These are phyloP conservation scores for Mythimna loreyi DNA, from an alignment of 2,888 invertebrate species.

Conservation along the genomic window DNA sequence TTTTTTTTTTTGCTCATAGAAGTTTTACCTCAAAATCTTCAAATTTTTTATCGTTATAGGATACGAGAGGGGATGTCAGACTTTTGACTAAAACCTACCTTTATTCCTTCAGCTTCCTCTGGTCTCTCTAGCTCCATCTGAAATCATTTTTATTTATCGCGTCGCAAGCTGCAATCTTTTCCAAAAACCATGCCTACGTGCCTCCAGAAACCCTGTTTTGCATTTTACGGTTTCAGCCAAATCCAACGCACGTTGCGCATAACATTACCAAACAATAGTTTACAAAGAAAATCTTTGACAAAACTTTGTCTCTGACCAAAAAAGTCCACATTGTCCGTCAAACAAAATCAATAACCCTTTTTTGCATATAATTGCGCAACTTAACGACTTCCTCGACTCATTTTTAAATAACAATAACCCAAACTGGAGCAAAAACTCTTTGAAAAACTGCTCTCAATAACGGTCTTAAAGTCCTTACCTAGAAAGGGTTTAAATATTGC, in stretches of 20 bases:
- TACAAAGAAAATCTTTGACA: constrained; percentile 70
- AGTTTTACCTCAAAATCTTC: too few relatives aligned
- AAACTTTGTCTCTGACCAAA: constrained; percentile 63
- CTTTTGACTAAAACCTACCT: too few relatives aligned
- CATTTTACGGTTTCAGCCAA: constrained; percentile 70
- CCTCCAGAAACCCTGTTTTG: constrained; percentile 54
- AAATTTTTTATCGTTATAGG: too few relatives aligned
- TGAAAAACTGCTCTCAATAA: constrained; percentile 73
- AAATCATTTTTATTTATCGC: background rate
- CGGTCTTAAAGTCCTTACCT: constrained; percentile 77
- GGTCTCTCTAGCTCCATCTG: background rate
- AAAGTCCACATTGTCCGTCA: constrained; percentile 71
- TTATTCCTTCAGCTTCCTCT: too few relatives aligned
- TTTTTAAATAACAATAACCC: constrained; percentile 75
- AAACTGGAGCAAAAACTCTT: constrained; percentile 87
- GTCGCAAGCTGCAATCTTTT: constrained; percentile 21
- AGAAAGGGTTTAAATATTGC: constrained; percentile 90
- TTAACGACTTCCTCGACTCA: constrained; percentile 80
- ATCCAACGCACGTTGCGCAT: constrained; percentile 69
- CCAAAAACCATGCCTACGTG: constrained; percentile 48
- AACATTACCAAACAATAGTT: constrained; percentile 71
- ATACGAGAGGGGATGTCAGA: too few relatives aligned
- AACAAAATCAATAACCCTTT: constrained; percentile 77
- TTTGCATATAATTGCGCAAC: constrained; percentile 88
- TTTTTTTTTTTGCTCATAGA: too few relatives aligned